Base-by-base conservation (phyloP, 2,888 invertebrate species). In the Tenthredo notha region DNA sequence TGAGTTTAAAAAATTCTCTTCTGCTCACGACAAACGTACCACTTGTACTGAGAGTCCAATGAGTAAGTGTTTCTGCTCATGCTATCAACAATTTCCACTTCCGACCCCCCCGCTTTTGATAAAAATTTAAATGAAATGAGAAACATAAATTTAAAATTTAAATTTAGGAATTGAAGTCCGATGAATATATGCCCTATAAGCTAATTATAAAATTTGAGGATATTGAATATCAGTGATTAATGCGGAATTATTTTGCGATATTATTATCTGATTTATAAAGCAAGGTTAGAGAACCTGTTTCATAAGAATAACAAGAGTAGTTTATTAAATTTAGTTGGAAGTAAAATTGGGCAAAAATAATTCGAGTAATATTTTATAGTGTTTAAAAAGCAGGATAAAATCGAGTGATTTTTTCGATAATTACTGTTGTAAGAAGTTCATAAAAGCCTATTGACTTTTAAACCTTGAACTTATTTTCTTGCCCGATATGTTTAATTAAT, bases 81-180 rank as follows among this genome's bases (percentile, higher is more conserved):
- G 29, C 77, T 33, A 77, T 25, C 9, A 61, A 77, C 12, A 25
- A 54, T 50, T 50, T 33, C n/a, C 25, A 54, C 18, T 33, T 29
- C 77, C 7, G 33, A 29, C 37, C 54, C 37, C 54, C 15, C 50
- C 54, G 77, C 77, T 50, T 54, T 15, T 18, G 47, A 77, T 25
- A 29, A 18, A 50, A 77, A 77, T 50, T 40, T 33, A 12, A 67
- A 72, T 40, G 12, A 37, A 72, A 9, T 2, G 29, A 18, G 29
- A 15, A 77, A 54, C 50, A 29, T 10, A n/a, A 9, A 50, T 77
- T 77, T 33, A n/a, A 15, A 77, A 77, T 77, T 77, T 18, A n/a
- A 77, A 77, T 77, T 7, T 25, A 43, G 18, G 15, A 33, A 58
- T 7, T 1, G 33, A 33, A 3, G 61, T 61, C 25, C 29, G 61